Evolutionary conservation across 2,797 vertebrate genomes (phyloP).

Genomic region (Vultur gryphus): DNA sequence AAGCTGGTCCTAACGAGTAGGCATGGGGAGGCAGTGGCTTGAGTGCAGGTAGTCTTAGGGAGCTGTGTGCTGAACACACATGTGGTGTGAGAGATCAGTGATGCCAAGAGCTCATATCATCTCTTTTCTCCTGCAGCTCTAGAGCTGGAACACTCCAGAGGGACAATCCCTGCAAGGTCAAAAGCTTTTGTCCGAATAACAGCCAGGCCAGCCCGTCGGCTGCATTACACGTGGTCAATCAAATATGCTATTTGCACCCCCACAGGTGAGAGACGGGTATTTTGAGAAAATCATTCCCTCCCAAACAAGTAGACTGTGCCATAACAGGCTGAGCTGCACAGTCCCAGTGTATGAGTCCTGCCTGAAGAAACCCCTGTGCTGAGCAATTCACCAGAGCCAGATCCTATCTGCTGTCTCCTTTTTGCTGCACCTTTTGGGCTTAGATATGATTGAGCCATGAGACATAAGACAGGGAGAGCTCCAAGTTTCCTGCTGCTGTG

Average conservation of each 20-base stretch:
- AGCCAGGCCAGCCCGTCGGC: conserved; percentile 67
- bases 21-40: not conserved
- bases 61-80: not conserved
- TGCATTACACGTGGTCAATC: conserved; percentile 84
- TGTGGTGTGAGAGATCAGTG: not conserved
- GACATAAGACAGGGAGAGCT: not conserved
- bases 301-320: not conserved
- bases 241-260: conserved; percentile 75
- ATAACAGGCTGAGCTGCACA: not conserved
- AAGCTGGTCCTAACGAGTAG: not conserved
- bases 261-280: conserved; percentile 70
- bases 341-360: not conserved
- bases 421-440: not conserved
- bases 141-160: conserved; percentile 77
- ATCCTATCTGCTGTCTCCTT: not conserved
- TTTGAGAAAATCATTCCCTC: not conserved
- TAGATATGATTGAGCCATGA: not conserved
- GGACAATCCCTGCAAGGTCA: conserved; percentile 77
- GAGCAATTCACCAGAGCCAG: not conserved
- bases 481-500: not conserved
- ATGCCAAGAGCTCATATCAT: not conserved
- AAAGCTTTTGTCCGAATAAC: conserved; percentile 73
- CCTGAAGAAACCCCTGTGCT: not conserved
- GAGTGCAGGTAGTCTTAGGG: not conserved
- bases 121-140: conserved; percentile 72